These are phyloP conservation scores for Rhynchonycteris naso DNA, from an alignment of 2,797 vertebrate genomes.

Conservation along the genomic window DNA sequence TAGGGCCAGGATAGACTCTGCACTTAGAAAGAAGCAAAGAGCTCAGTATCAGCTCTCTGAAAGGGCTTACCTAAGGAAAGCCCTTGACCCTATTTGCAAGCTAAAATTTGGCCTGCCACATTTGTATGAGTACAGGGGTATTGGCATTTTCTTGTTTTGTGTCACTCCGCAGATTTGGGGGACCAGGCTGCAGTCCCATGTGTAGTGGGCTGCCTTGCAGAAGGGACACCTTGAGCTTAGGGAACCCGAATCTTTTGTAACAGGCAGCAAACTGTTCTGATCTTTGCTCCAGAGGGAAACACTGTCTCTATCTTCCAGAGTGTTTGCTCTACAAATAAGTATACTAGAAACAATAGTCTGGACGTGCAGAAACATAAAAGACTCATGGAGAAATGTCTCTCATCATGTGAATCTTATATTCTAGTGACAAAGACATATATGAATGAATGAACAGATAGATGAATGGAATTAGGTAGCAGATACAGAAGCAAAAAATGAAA, in stretches of 20 bases:
- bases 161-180: background rate
- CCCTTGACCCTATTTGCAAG: background rate
- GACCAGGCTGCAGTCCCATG: background rate
- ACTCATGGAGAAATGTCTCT: background rate
- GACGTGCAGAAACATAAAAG: background rate
- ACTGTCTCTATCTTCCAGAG: background rate
- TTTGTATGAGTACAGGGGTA: background rate
- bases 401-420: background rate
- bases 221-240: background rate
- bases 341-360: background rate
- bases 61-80: background rate
- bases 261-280: background rate
- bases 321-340: background rate
- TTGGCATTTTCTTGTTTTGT: background rate
- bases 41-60: background rate
- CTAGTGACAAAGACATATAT: background rate
- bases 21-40: background rate
- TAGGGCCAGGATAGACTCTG: background rate
- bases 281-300: background rate
- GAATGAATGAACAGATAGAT: background rate
- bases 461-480: background rate
- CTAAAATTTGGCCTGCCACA: background rate
- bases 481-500: background rate
- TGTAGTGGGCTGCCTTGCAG: background rate
- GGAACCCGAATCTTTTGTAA: background rate